Base-by-base conservation (phyloP, 2,888 invertebrate species). In the Sycophila texana region DNA sequence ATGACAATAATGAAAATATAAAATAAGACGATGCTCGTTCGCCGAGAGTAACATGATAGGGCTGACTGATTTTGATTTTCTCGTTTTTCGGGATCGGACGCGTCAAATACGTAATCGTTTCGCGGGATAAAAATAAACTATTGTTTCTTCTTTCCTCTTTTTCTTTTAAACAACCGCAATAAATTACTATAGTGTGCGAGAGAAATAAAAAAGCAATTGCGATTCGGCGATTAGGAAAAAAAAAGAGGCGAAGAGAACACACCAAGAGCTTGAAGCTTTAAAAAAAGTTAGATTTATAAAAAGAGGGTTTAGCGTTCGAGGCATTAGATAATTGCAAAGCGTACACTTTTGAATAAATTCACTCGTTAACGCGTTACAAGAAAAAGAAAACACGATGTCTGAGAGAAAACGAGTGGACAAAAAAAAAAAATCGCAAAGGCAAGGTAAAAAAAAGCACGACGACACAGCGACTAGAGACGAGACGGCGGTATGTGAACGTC, bases 1-100 rank as follows among this genome's bases (percentile, higher is more conserved):
- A 80, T 83, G 85, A 85, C 85, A 85, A 85, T 85, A 83, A 84
- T 83, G 81, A 82, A 78, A 82, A 82, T 81, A 82, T 77, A 83
- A 39, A 39, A 82, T 82, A 81, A 80, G 82, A 70, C 72, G 75
- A 78, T 81, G 77, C 82, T 83, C 82, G 80, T 82, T 83, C 81
- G 66, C 74, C 74, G 68, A 81, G 82, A 79, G 80, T 82, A 79
- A 81, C 80, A 81, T 80, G 82, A 82, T 84, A 85, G 83, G 82
- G 83, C 81, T 82, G 84, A 85, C 83, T 84, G 83, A 85, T 81
- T 75, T 78, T 74, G 71, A 80, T 77, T 79, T 79, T 68, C 65
- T 75, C 73, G 67, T 81, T 81, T 78, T 76, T 80, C 78, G 70
- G 68, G 61, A 51, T 74, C 67, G 30, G 70, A 79, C 63, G 82